Base-by-base conservation (phyloP, 2,113 vertebrate species). In the Dendrocopos noguchii region DNA sequence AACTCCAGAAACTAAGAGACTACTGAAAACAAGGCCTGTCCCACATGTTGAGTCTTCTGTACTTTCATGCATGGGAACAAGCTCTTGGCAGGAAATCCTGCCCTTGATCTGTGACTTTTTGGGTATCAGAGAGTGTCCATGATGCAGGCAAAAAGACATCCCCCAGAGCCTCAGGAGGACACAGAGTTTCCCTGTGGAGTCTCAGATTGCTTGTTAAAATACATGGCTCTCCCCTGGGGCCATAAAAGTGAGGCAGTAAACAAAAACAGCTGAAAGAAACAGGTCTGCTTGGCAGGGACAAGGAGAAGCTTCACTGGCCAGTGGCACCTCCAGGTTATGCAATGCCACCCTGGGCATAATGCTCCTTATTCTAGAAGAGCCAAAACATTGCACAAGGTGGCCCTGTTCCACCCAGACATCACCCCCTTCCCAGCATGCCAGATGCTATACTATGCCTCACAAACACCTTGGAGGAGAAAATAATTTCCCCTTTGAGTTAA, bases 341-440 rank as follows among this genome's bases (percentile, higher is more conserved):
- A 93, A 90, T 28, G 65, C 18, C 25, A 70, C 0, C 6, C 28
- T 0, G 6, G 65, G 76, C 79, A 96, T 78, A 95, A 96, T 84
- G 76, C 31, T 95, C 53, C 90, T 86, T 67, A 94, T 95, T 94
- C 77, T 88, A 75, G 70, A 39, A 47, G 65, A 90, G 95, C 82
- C 95, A 95, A 95, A 95, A 86, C 18, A 87, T 50, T 94, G 85
- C 93, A 95, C 88, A 96, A 95, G 87, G 82, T 90, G 47, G 76
- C 85, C 82, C 85, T 94, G 80, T 91, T 90, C 68, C 76, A 86
- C 33, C 7, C 61, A 94, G 87, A 95, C 88, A 86, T 74, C 79
- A 70, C 65, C 56, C 42, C 33, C 29, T 84, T 73, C 68, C 31
- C 73, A 83, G 44, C 17, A 73, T 0, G 2, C 34, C 76, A 91